Conservation (phyloP, 64 coral and sea anemone genomes). For the Anthopleura sola region DNA sequence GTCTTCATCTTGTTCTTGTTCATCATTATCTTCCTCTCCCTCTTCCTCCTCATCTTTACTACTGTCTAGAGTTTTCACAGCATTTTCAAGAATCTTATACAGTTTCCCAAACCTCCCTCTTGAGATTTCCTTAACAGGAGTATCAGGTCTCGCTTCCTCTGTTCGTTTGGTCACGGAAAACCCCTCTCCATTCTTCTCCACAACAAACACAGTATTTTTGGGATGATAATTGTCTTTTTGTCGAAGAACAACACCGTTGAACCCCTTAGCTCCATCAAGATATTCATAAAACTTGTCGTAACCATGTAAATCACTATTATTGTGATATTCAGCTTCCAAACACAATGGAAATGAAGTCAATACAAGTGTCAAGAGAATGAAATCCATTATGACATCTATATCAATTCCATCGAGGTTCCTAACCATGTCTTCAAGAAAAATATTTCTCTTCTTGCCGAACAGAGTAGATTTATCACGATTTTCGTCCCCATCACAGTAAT, state of each 20-base stretch:
- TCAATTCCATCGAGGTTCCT: neutral
- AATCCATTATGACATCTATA: neutral
- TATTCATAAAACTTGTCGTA: slow-evolving; percentile 37
- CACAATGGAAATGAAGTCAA: neutral
- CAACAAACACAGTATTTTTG: slow-evolving; percentile 29
- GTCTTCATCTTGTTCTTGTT: slow-evolving; percentile 14
- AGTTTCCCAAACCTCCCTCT: slow-evolving; percentile 43
- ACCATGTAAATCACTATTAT: neutral
- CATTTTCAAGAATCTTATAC: slow-evolving; percentile 58
- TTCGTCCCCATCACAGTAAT: neutral
- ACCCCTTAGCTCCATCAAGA: slow-evolving; percentile 29
- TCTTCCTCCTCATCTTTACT: slow-evolving; percentile 14
- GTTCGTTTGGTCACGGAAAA: slow-evolving; percentile 81
- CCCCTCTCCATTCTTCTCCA: slow-evolving; percentile 60
- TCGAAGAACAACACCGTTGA: slow-evolving; percentile 59
- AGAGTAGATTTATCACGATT: neutral
- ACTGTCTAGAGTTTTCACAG: slow-evolving; percentile 30
- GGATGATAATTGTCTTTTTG: slow-evolving; percentile 1
- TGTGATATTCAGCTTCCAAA: neutral
- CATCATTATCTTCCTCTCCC: neutral
- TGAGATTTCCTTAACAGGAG: slow-evolving; percentile 48
- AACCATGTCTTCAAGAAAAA: neutral
- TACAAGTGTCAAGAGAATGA: neutral
- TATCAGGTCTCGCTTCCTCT: slow-evolving; percentile 51
- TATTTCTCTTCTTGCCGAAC: neutral